phyloP scores from a whole-genome alignment of 2,113 vertebrate genomes.

The Emydura subglobosa region DNA sequence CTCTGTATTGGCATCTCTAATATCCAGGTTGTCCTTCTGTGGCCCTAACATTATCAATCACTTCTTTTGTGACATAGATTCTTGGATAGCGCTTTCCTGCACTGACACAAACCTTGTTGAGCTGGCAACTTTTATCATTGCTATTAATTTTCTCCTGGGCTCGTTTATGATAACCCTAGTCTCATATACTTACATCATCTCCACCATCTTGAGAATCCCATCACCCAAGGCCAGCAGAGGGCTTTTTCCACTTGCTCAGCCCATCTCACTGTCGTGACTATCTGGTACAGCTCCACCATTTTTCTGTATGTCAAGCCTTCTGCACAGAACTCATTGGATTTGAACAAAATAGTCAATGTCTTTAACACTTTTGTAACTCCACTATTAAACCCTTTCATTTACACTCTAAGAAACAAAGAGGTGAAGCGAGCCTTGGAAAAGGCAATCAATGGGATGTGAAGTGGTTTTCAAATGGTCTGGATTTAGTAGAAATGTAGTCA shows the following conservation, averaged over 20 bases:
- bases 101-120: slow-evolving; percentile 5
- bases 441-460: not conserved
- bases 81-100: slow-evolving; percentile 24
- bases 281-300: not conserved
- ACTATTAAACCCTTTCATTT: not conserved
- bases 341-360: not conserved
- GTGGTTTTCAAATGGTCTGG: too few relatives aligned
- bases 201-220: not conserved
- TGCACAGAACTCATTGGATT: not conserved
- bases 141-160: not conserved
- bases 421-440: not conserved
- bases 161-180: not conserved
- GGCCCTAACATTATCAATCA: slow-evolving; percentile 36
- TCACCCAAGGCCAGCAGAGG: not conserved
- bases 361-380: not conserved
- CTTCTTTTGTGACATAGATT: slow-evolving; percentile 47
- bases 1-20: slow-evolving; percentile 10
- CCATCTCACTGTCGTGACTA: not conserved
- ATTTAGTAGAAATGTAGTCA: too few relatives aligned
- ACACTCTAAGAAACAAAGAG: not conserved
- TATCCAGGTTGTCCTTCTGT: not conserved
- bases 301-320: not conserved
- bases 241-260: not conserved
- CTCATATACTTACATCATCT: slow-evolving; percentile 33
- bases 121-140: not conserved